Evolutionary conservation across 2,113 vertebrate genomes (phyloP).

Genomic region (Pituophis catenifer): DNA sequence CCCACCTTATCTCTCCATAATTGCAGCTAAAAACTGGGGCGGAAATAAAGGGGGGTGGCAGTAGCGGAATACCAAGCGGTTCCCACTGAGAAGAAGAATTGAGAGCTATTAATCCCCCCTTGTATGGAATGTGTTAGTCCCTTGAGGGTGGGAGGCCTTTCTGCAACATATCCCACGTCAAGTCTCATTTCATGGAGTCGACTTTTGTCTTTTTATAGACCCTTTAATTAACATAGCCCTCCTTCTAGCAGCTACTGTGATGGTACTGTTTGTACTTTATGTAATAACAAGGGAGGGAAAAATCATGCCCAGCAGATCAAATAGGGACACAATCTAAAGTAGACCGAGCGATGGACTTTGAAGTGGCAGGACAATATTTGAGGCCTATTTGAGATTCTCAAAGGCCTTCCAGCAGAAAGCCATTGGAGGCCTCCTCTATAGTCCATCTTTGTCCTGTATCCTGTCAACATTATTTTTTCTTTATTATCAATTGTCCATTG

Average conservation of each 20-base stretch:
- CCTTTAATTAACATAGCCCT: constrained; percentile 19
- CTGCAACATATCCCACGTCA: constrained; percentile 39
- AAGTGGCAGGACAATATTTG: background rate
- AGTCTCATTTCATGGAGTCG: background rate
- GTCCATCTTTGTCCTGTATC: background rate
- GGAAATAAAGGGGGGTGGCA: constrained; percentile 55
- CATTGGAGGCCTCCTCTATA: background rate
- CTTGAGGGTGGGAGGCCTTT: constrained; percentile 43
- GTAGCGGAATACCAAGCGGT: constrained; percentile 42
- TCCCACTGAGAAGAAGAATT: constrained; percentile 49
- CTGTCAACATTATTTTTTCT: background rate
- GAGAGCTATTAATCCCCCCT: constrained; percentile 44
- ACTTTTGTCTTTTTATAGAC: constrained; percentile 11
- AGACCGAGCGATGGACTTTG: background rate
- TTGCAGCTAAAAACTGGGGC: constrained; percentile 49
- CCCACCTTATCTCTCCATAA: constrained; percentile 55
- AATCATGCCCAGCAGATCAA: background rate
- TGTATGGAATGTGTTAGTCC: constrained; percentile 52
- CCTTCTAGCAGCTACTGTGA: constrained; percentile 12
- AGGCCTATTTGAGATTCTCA: background rate
- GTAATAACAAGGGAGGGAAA: background rate
- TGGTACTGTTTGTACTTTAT: background rate
- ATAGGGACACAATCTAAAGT: background rate
- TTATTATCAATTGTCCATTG: background rate
- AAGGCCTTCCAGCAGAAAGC: background rate